Evolutionary conservation across 2,797 vertebrate species (phyloP).

Genomic region (Craterocephalus amniculus): DNA sequence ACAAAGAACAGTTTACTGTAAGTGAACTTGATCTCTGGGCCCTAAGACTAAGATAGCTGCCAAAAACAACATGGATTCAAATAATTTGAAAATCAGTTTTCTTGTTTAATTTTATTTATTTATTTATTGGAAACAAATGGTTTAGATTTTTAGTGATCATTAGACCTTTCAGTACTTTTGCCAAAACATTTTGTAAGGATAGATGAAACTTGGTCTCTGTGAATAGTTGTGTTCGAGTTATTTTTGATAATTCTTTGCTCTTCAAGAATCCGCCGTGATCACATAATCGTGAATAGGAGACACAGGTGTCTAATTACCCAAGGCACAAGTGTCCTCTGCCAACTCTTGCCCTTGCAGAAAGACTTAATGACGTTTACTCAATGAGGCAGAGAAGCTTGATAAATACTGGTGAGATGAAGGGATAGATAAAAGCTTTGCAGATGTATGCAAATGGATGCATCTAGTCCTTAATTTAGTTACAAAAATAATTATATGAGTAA

Average conservation of each 20-base stretch:
- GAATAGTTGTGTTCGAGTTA: constrained; percentile 22
- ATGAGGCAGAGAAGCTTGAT: constrained; percentile 62
- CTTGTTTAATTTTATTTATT: neutral
- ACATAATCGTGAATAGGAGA: constrained; percentile 55
- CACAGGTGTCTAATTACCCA: constrained; percentile 80
- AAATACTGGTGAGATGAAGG: constrained; percentile 48
- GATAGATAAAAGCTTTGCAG: constrained; percentile 41
- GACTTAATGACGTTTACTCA: constrained; percentile 63
- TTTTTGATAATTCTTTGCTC: constrained; percentile 16
- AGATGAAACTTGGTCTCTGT: constrained; percentile 2
- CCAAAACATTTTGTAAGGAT: neutral
- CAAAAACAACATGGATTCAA: neutral
- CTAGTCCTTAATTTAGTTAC: constrained; percentile 7
- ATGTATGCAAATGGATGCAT: constrained; percentile 33
- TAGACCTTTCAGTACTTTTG: neutral
- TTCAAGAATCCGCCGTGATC: constrained; percentile 57
- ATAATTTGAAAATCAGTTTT: neutral
- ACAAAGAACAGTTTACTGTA: no score
- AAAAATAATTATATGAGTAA: neutral
- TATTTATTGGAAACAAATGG: neutral
- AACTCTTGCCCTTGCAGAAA: constrained; percentile 50
- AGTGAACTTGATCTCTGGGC: no score
- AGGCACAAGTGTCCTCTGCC: constrained; percentile 67
- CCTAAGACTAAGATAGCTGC: neutral
- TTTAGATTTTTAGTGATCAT: neutral